These are phyloP conservation scores for Drosophila mayaguana DNA, from an alignment of 2,888 invertebrate species.

Conservation along the genomic window DNA sequence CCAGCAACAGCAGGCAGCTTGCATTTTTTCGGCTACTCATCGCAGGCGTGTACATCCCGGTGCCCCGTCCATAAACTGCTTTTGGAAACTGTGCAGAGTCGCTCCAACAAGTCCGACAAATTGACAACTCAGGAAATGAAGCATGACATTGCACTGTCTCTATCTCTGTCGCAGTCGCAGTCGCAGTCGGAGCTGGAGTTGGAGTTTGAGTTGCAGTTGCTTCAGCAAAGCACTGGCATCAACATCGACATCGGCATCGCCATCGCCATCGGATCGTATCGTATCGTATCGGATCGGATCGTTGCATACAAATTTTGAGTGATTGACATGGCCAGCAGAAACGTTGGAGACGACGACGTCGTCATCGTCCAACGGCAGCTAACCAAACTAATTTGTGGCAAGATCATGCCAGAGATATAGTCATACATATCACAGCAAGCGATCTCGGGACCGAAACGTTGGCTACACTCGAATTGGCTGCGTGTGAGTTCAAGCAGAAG, in stretches of 20 bases:
- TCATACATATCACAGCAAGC: slow-evolving; percentile 78
- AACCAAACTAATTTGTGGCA: slow-evolving; percentile 81
- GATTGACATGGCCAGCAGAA: slow-evolving; percentile 55
- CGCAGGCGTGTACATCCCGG: slow-evolving; percentile 23
- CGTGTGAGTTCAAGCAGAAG: slow-evolving; percentile 78
- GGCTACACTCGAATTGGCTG: slow-evolving; percentile 57
- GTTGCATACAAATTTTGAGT: slow-evolving; percentile 51
- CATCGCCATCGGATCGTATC: slow-evolving; percentile 30
- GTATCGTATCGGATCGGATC: slow-evolving; percentile 19
- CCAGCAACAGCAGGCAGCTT: not conserved
- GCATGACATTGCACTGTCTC: slow-evolving; percentile 83
- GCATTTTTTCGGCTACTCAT: slow-evolving; percentile 49
- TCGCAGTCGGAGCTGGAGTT: slow-evolving; percentile 9
- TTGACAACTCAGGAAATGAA: slow-evolving; percentile 84
- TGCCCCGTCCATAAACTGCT: slow-evolving; percentile 46
- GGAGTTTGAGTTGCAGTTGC: slow-evolving; percentile 9
- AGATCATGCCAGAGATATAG: slow-evolving; percentile 79
- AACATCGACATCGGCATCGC: slow-evolving; percentile 15
- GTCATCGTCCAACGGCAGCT: slow-evolving; percentile 64
- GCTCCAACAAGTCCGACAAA: slow-evolving; percentile 64
- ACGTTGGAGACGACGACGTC: slow-evolving; percentile 35
- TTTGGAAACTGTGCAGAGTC: slow-evolving; percentile 36
- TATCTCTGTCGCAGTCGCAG: slow-evolving; percentile 22
- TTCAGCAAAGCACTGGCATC: slow-evolving; percentile 26
- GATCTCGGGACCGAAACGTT: slow-evolving; percentile 53